Conservation (phyloP, 1,140 invertebrate species). For the Phortica variegata region DNA sequence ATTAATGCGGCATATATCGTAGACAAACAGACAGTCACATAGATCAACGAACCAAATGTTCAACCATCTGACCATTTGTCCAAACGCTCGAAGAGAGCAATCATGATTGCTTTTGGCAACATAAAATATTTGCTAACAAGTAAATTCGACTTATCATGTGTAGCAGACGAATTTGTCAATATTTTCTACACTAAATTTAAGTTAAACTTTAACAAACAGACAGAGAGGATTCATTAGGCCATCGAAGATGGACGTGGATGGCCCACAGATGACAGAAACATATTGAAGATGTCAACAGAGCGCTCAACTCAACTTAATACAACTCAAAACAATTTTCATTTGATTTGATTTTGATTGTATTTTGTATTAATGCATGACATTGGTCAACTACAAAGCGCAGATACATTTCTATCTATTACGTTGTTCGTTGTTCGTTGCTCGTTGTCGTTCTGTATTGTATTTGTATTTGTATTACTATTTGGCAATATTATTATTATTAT, state of each 20-base stretch:
- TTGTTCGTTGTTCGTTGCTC: not conserved
- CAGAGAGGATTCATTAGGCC: too few species aligned
- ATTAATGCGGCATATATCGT: slow-evolving; percentile 46
- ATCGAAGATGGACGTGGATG: too few species aligned
- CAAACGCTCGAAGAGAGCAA: too few species aligned
- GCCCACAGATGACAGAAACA: too few species aligned
- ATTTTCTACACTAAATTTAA: too few species aligned
- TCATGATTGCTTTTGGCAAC: too few species aligned
- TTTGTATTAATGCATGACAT: slow-evolving; percentile 38
- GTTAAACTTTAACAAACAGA: too few species aligned
- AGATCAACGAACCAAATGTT: slow-evolving; percentile 7
- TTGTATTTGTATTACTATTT: slow-evolving; percentile 10
- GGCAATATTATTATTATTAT: slow-evolving; percentile 29
- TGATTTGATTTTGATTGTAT: slow-evolving; percentile 52
- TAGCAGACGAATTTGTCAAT: too few species aligned
- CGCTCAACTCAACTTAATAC: too few species aligned
- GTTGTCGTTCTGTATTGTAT: not conserved
- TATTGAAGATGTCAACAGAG: slow-evolving; percentile 48
- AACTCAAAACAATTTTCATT: slow-evolving; percentile 48
- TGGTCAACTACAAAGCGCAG: slow-evolving; percentile 1
- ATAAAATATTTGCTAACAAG: too few species aligned
- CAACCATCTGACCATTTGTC: slow-evolving; percentile 1
- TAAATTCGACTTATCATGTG: too few species aligned
- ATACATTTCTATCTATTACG: not conserved
- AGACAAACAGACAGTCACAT: slow-evolving; percentile 14